Evolutionary conservation across 2,888 invertebrate species (phyloP), one percentile per base, ranked within the genome.

Genomic region (Strigamia maritima): DNA sequence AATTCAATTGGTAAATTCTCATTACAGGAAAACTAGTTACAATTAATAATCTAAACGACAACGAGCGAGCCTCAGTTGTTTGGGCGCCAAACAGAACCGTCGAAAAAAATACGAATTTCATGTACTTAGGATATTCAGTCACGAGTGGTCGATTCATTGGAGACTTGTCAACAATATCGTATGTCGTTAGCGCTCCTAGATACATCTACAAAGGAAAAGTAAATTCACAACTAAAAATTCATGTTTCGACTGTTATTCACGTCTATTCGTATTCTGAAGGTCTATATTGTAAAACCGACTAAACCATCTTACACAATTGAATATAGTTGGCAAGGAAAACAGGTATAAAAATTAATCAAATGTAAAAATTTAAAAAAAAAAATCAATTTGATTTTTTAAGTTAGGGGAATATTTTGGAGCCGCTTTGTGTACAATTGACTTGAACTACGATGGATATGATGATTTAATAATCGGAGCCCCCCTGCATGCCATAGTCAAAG

Each of bases 391-490:
- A 19, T 65, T 65, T 31, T 76, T 76, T 35, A 19, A 76, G 76
- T 40, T 76, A 0, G 76, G 76, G 1, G 76, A 76, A 76, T 76
- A 76, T 44, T 76, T 76, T 38, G 76, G 76, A n/a, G 76, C 76
- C 12, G 19, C 76, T 44, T 44, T 76, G 19, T 35, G 38, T 12
- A 44, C 76, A 35, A 76, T 19, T 22, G 76, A 76, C 38, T 40
- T 76, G 40, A 76, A 76, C 38, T 0, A 38, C 4, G 76, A 76
- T 76, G 76, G 26, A 19, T 22, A 8, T 16, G 38, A 31, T 7
- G 76, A 76, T 40, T 12, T 76, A 22, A 38, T 76, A n/a, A 24
- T 76, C 8, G 76, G 76, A 3, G 40, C 76, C 1, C 76, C 76
- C 44, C 12, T 76, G n/a, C 44, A 76, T 19, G 12, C 76, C 12